A percentile compares a stretch with the other conserved stretches of the same genome.
Evolutionary conservation across 2,797 vertebrate species (phyloP).

Genomic region (Mallotus villosus): DNA sequence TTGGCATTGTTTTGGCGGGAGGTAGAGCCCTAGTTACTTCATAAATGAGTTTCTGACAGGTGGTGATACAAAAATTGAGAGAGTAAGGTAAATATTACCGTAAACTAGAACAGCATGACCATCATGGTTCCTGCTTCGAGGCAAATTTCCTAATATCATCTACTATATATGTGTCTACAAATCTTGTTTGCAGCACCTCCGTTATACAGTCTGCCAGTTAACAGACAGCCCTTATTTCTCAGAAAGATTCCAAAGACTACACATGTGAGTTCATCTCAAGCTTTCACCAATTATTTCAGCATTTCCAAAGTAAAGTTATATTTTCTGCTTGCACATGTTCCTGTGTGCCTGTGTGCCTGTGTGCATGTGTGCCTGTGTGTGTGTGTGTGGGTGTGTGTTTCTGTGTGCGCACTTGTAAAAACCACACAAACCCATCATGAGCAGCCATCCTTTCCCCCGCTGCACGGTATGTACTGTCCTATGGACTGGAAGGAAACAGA

Average conservation of each 20-base stretch:
- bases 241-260: neutral
- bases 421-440: neutral
- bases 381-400: slow-evolving; percentile 8
- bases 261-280: neutral
- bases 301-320: slow-evolving; percentile 1
- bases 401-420: neutral
- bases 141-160: neutral
- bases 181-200: neutral
- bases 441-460: neutral
- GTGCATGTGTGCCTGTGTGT: slow-evolving; percentile 7
- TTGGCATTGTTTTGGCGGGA: slow-evolving; percentile 70
- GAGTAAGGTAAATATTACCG: slow-evolving; percentile 26
- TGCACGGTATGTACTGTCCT: slow-evolving; percentile 15
- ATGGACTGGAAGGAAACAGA: neutral
- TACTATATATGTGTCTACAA: neutral
- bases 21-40: slow-evolving; percentile 49
- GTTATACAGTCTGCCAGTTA: neutral
- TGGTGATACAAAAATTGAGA: slow-evolving; percentile 59
- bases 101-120: slow-evolving; percentile 11
- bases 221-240: neutral
- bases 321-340: neutral
- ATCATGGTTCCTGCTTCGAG: slow-evolving; percentile 1
- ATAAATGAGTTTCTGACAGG: slow-evolving; percentile 69
- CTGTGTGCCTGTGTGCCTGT: neutral
- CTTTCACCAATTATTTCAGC: neutral